Evolutionary conservation across 1,140 invertebrate genomes (phyloP).

Genomic region (Vanessa atalanta): DNA sequence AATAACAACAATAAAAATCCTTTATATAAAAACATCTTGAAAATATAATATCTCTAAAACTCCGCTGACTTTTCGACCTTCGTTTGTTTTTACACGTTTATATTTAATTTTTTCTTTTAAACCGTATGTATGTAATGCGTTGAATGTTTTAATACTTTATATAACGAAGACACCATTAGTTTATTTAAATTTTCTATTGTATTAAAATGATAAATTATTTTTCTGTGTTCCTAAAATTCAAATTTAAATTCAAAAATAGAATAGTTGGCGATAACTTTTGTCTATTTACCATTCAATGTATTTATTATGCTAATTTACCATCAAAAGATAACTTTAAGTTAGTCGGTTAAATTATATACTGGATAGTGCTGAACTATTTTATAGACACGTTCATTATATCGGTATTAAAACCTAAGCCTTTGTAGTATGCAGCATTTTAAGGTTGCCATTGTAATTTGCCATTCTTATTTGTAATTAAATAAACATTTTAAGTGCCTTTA

Average conservation of each 20-base stretch:
- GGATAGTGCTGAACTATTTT: background rate
- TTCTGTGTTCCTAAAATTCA: no score
- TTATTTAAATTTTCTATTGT: slow-evolving; percentile 6
- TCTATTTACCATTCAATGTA: slow-evolving; percentile 5
- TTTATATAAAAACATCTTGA: background rate
- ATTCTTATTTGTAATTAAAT: no score
- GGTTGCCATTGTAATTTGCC: no score
- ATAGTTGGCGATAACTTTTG: background rate
- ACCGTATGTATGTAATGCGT: background rate
- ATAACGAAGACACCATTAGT: background rate
- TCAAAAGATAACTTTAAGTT: slow-evolving; percentile 21
- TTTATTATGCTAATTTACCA: slow-evolving; percentile 18
- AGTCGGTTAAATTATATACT: background rate
- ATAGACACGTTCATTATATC: no score
- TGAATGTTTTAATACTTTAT: background rate
- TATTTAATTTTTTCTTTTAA: slow-evolving; percentile 1
- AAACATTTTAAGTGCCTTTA: no score
- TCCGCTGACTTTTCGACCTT: background rate
- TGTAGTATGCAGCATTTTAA: no score
- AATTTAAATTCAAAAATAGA: no score
- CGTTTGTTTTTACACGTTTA: background rate
- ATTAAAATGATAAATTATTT: background rate
- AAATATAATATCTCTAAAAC: background rate
- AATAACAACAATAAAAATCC: no score
- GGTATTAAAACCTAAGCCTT: no score